Percentiles rank a stretch among this genome's conserved stretches.
Evolutionary conservation across 2,888 invertebrate species (phyloP).

Genomic region (Acanthococcus lagerstroemiae): DNA sequence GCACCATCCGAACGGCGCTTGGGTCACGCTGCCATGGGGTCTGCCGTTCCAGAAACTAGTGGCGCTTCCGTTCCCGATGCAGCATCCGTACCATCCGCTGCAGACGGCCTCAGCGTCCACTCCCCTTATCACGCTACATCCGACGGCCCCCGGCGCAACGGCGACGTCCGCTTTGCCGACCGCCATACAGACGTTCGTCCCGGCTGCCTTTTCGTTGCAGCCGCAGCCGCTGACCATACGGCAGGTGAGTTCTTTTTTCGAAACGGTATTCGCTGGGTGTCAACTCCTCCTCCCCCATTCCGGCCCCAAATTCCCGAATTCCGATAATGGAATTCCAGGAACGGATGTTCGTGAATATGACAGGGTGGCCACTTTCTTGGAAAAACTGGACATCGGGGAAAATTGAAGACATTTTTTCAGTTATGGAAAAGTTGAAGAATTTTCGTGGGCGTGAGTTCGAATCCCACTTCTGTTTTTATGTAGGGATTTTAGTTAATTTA

Average conservation of each 20-base stretch:
- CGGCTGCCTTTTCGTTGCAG: constrained; percentile 21
- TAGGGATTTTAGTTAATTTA: too few species aligned
- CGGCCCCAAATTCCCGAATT: too few species aligned
- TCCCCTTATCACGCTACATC: constrained; percentile 22
- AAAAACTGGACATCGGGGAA: too few species aligned
- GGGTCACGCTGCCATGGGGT: constrained; percentile 29
- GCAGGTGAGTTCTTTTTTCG: constrained; percentile 19
- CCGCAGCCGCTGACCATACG: constrained; percentile 23
- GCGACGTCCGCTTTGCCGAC: constrained; percentile 10
- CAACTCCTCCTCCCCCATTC: too few species aligned
- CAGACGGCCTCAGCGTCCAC: constrained; percentile 15
- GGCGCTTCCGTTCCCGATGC: constrained; percentile 23
- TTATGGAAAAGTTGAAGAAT: too few species aligned
- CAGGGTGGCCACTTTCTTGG: too few species aligned
- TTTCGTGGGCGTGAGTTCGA: too few species aligned
- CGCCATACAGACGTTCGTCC: neutral
- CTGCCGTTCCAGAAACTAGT: constrained; percentile 27
- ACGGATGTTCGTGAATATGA: too few species aligned
- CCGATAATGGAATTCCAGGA: too few species aligned
- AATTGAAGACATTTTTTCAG: too few species aligned
- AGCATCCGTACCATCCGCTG: constrained; percentile 26
- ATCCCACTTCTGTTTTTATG: too few species aligned
- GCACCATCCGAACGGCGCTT: constrained; percentile 30
- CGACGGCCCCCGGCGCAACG: neutral
- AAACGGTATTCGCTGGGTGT: too few species aligned